These are phyloP conservation scores for Zapornia atra DNA, from an alignment of 2,113 vertebrate species.

Conservation along the genomic window DNA sequence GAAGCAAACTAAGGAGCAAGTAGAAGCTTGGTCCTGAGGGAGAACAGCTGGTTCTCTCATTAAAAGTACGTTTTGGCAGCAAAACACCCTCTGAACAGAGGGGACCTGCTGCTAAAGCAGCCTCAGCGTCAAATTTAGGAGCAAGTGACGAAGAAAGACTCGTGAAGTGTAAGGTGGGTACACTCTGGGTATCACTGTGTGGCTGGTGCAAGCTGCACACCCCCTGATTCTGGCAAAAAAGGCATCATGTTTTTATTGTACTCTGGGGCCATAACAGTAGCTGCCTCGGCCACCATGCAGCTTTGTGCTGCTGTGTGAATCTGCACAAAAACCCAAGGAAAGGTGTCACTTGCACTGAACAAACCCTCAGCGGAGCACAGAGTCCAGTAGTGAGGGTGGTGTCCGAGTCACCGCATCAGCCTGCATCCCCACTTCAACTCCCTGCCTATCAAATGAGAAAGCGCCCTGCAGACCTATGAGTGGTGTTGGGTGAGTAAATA, in stretches of 20 bases:
- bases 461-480: rapidly evolving
- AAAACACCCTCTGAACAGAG: constrained; percentile 9
- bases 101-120: constrained; percentile 39
- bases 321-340: neutral
- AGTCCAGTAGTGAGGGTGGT: neutral
- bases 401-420: rapidly evolving
- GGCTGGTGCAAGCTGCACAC: neutral
- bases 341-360: neutral
- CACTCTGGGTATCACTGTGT: neutral
- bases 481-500: rapidly evolving
- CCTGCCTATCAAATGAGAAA: neutral
- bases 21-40: constrained; percentile 49
- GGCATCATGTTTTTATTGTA: rapidly evolving
- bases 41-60: constrained; percentile 69
- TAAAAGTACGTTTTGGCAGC: constrained; percentile 49
- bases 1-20: constrained; percentile 67
- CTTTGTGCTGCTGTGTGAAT: neutral
- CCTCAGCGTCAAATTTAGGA: constrained; percentile 2
- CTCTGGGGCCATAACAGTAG: neutral
- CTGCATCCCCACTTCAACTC: rapidly evolving
- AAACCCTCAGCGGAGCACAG: neutral
- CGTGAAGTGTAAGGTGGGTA: neutral
- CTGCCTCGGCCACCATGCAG: neutral
- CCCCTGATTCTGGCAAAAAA: neutral
- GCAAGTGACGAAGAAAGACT: neutral